Evolutionary conservation across 2,113 vertebrate genomes (phyloP).

Genomic region (Brienomyrus longianalis): DNA sequence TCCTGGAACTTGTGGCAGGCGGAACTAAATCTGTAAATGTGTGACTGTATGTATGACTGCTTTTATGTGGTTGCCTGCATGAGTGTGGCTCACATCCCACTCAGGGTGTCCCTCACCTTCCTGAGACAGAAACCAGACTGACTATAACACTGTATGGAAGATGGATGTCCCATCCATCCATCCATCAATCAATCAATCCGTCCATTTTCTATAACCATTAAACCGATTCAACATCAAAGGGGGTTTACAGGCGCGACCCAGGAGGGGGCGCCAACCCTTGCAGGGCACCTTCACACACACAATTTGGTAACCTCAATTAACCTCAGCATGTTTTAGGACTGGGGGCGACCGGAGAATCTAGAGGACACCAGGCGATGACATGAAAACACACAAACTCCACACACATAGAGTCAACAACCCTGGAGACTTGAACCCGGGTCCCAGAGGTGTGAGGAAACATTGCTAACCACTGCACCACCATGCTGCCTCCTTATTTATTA

Average conservation of each 20-base stretch:
- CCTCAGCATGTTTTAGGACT: background rate
- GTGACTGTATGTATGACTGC: background rate
- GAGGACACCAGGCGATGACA: background rate
- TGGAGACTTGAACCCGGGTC: background rate
- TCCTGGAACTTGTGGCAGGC: background rate
- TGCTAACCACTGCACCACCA: background rate
- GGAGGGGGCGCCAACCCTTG: background rate
- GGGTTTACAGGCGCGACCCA: background rate
- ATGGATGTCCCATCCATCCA: background rate
- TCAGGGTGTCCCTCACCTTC: background rate
- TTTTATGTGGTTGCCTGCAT: background rate
- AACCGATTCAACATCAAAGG: background rate
- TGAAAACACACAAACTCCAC: background rate
- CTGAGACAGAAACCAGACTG: background rate
- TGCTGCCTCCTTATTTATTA: background rate
- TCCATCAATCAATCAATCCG: no score
- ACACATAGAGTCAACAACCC: background rate
- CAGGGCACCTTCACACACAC: background rate
- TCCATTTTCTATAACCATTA: background rate
- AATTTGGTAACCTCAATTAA: background rate
- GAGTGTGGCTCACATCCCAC: background rate
- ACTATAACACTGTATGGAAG: background rate
- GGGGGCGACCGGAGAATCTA: background rate
- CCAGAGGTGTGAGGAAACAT: background rate
- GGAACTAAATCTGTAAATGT: background rate